Percentiles rank a stretch among this genome's conserved stretches.
phyloP scores from a whole-genome alignment of 2,113 vertebrate genomes.

The Zosterops pallidus region DNA sequence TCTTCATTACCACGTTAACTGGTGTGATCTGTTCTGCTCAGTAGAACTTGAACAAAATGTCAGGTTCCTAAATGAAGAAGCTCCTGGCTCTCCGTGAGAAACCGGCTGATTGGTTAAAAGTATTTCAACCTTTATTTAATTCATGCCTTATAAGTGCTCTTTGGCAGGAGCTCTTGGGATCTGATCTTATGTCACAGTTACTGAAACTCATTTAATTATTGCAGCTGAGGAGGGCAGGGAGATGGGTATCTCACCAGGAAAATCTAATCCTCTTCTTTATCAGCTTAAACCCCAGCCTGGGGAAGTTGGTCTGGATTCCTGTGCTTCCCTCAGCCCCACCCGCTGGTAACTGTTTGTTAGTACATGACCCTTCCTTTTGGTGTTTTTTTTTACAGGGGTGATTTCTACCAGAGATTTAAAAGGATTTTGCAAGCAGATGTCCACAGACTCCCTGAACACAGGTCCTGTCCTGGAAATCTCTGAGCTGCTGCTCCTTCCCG shows the following conservation, averaged over 20 bases:
- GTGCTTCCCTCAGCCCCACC: neutral
- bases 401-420: neutral
- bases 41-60: conserved; percentile 55
- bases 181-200: conserved; percentile 60
- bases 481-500: neutral
- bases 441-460: neutral
- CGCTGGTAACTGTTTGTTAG: neutral
- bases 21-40: conserved; percentile 65
- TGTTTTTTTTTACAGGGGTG: neutral
- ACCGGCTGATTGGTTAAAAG: conserved; percentile 39
- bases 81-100: conserved; percentile 22
- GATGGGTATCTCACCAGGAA: conserved; percentile 21
- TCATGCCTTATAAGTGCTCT: conserved; percentile 57
- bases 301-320: neutral
- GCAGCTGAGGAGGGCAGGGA: conserved; percentile 33
- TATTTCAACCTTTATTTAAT: conserved; percentile 66
- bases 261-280: conserved; percentile 46
- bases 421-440: neutral
- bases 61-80: conserved; percentile 62
- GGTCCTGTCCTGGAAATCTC: neutral
- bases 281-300: neutral
- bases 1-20: conserved; percentile 59
- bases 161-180: conserved; percentile 60
- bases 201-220: conserved; percentile 61
- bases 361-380: neutral